Conservation (phyloP, 2,113 vertebrate genomes). For the Ictalurus furcatus region DNA sequence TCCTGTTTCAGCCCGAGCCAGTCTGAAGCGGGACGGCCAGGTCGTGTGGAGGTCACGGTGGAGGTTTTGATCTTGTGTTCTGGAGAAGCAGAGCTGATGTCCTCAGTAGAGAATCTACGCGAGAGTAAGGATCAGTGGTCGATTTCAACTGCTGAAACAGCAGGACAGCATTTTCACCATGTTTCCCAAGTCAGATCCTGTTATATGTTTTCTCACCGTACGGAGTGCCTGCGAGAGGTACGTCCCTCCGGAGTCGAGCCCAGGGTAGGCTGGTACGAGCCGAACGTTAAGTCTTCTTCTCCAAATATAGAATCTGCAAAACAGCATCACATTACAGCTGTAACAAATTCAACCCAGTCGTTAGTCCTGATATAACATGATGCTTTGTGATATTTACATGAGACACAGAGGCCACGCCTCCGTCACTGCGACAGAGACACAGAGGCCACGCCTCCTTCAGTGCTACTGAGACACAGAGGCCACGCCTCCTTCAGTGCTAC, state of each 20-base stretch:
- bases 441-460: background rate
- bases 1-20: slow-evolving; percentile 84
- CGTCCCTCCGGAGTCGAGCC: slow-evolving; percentile 69
- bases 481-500: background rate
- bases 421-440: background rate
- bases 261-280: slow-evolving; percentile 82
- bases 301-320: slow-evolving; percentile 38
- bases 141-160: slow-evolving; percentile 5
- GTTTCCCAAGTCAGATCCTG: background rate
- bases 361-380: background rate
- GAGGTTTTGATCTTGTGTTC: slow-evolving; percentile 67
- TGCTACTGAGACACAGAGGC: background rate
- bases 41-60: slow-evolving; percentile 44
- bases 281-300: slow-evolving; percentile 79
- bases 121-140: background rate
- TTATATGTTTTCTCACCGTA: slow-evolving; percentile 71
- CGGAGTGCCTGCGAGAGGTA: slow-evolving; percentile 75
- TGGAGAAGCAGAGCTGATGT: slow-evolving; percentile 59
- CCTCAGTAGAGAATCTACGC: slow-evolving; percentile 80
- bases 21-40: slow-evolving; percentile 67
- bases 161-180: background rate
- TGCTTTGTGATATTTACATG: background rate
- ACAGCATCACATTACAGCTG: background rate
- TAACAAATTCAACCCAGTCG: background rate
- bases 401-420: background rate